These are phyloP conservation scores for Limnothrissa miodon DNA, from an alignment of 2,113 vertebrate species.

Conservation along the genomic window DNA sequence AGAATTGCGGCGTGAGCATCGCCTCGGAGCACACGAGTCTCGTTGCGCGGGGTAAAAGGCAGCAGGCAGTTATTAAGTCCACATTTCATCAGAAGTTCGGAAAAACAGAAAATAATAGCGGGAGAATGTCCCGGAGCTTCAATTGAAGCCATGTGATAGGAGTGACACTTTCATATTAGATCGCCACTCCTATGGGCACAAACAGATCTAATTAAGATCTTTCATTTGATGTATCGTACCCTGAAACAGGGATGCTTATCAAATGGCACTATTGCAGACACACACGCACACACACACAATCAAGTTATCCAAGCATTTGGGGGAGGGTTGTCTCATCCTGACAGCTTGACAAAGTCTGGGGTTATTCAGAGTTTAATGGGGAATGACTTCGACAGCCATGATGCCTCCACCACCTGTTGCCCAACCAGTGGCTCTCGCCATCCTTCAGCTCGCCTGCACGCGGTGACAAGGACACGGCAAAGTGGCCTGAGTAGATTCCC, in stretches of 20 bases:
- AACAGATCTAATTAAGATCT: conserved; percentile 61
- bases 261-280: conserved; percentile 36
- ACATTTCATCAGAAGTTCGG: conserved; percentile 40
- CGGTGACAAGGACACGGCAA: background rate
- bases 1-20: background rate
- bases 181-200: conserved; percentile 54
- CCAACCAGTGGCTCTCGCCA: conserved; percentile 1
- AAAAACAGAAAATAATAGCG: conserved; percentile 46
- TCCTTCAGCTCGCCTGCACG: conserved; percentile 25
- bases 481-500: conserved; percentile 23
- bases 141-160: conserved; percentile 50
- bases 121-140: conserved; percentile 47
- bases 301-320: conserved; percentile 32
- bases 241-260: conserved; percentile 55
- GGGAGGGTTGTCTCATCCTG: background rate
- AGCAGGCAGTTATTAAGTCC: conserved; percentile 33
- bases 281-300: conserved; percentile 19
- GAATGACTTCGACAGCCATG: conserved; percentile 17
- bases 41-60: background rate
- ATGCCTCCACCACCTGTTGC: conserved; percentile 37
- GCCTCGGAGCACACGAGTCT: conserved; percentile 22
- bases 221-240: conserved; percentile 56
- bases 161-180: conserved; percentile 57
- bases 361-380: conserved; percentile 45
- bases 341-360: conserved; percentile 29